Evolutionary conservation across 2,113 vertebrate genomes (phyloP).

Genomic region (Holacanthus passer): DNA sequence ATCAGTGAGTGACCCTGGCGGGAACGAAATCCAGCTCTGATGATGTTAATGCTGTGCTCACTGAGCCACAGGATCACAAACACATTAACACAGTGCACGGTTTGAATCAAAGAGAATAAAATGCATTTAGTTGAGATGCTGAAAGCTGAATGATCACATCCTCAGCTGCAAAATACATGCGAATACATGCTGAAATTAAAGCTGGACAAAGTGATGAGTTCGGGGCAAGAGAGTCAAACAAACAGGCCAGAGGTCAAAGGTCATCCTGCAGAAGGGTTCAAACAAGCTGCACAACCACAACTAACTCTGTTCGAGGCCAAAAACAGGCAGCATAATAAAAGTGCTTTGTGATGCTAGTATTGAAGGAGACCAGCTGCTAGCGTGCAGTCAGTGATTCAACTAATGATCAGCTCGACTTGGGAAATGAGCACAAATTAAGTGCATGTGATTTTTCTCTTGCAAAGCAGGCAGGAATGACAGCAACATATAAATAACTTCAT

Average conservation of each 20-base stretch:
- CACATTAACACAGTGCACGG: background rate
- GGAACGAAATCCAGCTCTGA: conserved; percentile 26
- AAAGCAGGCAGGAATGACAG: background rate
- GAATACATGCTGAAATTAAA: background rate
- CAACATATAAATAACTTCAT: background rate
- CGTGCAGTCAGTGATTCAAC: background rate
- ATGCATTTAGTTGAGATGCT: background rate
- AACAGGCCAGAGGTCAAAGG: background rate
- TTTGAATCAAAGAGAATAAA: background rate
- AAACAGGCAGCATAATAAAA: background rate
- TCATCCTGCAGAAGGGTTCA: conserved; percentile 25
- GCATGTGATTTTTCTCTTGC: conserved; percentile 58
- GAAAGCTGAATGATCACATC: background rate
- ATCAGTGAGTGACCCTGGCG: background rate
- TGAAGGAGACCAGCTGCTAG: background rate
- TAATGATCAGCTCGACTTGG: background rate
- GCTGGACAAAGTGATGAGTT: background rate
- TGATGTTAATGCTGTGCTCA: background rate
- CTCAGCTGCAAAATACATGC: background rate
- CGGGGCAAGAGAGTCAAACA: background rate
- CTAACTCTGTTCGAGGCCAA: background rate
- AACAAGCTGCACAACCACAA: background rate
- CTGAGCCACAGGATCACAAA: background rate
- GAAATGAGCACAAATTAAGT: conserved; percentile 31
- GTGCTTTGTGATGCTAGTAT: background rate